These are phyloP conservation scores for Cardinalis cardinalis DNA, from an alignment of 2,113 vertebrate genomes.

Conservation along the genomic window DNA sequence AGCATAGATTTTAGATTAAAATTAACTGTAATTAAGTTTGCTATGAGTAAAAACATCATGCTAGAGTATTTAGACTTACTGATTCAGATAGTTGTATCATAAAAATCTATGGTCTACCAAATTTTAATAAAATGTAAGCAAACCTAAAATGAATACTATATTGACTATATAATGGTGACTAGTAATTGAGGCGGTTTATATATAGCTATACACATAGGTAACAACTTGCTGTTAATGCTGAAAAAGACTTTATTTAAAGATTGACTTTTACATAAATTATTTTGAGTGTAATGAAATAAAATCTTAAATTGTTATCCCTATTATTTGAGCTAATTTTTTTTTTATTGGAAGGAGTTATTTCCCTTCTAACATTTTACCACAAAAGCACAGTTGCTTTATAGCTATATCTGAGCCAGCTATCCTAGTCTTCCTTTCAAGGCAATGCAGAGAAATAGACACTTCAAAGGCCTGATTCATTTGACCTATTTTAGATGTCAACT, in stretches of 20 bases:
- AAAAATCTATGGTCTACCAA: neutral
- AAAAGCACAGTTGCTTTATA: neutral
- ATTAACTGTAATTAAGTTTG: neutral
- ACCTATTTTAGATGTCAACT: constrained; percentile 2
- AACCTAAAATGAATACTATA: neutral
- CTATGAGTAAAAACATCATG: neutral
- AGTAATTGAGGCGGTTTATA: neutral
- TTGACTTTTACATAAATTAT: neutral
- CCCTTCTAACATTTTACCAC: neutral
- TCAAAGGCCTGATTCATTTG: neutral
- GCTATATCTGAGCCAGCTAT: neutral
- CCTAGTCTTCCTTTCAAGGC: neutral
- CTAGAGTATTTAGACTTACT: neutral
- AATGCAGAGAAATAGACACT: neutral
- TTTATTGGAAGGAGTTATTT: neutral
- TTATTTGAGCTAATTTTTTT: neutral
- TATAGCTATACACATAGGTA: neutral
- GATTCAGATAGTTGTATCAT: neutral
- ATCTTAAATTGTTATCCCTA: neutral
- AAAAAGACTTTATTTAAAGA: neutral
- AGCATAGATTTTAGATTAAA: neutral
- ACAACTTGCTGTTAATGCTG: neutral
- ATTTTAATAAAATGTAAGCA: neutral
- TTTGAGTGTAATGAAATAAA: neutral
- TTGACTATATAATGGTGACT: neutral